phyloP scores from a whole-genome alignment of 2,113 vertebrate species.

The Galemys pyrenaicus region DNA sequence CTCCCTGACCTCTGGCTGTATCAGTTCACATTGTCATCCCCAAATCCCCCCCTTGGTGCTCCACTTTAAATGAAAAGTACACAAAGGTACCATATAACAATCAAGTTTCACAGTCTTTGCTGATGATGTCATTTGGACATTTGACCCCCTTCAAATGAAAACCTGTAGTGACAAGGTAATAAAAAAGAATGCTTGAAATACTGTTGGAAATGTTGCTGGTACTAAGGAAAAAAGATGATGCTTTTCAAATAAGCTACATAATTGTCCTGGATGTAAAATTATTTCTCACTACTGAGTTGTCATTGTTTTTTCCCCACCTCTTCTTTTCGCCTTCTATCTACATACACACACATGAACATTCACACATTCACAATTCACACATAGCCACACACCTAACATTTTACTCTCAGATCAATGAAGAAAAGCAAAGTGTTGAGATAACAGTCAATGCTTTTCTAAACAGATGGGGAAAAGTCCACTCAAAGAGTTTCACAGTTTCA shows the following conservation, averaged over 20 bases:
- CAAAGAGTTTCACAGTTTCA: background rate
- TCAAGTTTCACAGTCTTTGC: background rate
- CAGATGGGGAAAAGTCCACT: background rate
- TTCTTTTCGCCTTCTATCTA: background rate
- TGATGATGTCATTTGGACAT: background rate
- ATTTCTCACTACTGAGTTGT: background rate
- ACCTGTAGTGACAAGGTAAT: background rate
- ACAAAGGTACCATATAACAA: background rate
- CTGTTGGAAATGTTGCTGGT: background rate
- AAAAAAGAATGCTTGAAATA: background rate
- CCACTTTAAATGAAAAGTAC: background rate
- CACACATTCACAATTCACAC: background rate
- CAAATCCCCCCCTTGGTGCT: background rate
- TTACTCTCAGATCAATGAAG: background rate
- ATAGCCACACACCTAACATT: background rate
- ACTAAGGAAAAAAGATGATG: background rate
- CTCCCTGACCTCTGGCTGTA: background rate
- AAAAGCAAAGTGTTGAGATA: background rate
- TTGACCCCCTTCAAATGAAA: background rate
- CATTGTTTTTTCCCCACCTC: background rate
- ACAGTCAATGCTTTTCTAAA: background rate
- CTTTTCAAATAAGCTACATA: background rate
- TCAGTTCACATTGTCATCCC: background rate
- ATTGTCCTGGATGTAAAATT: background rate
- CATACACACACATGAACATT: background rate